These are phyloP conservation scores for Papilio elwesi DNA, from an alignment of 2,888 invertebrate genomes.

Conservation along the genomic window DNA sequence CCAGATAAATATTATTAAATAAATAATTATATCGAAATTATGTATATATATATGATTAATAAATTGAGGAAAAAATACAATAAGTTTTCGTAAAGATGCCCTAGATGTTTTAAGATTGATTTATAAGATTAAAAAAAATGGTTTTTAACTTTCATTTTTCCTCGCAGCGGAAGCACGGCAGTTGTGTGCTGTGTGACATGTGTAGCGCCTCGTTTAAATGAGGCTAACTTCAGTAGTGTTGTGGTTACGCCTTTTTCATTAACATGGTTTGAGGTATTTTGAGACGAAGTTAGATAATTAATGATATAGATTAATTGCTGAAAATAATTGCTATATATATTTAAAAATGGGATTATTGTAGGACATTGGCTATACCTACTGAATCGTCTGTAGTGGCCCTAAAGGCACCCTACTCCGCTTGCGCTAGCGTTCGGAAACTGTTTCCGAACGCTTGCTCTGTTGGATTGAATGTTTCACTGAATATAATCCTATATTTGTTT, in stretches of 20 bases:
- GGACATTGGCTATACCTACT: slow-evolving; percentile 56
- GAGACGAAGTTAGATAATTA: slow-evolving; percentile 70
- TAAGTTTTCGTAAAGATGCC: slow-evolving; percentile 82
- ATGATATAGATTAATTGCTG: slow-evolving; percentile 71
- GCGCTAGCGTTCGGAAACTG: slow-evolving; percentile 64
- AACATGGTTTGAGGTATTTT: slow-evolving; percentile 76
- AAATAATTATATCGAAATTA: slow-evolving; percentile 80
- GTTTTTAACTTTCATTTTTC: slow-evolving; percentile 63
- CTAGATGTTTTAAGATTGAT: slow-evolving; percentile 77
- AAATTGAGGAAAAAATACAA: slow-evolving; percentile 81
- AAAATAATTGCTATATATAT: slow-evolving; percentile 65
- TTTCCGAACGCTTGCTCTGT: slow-evolving; percentile 70
- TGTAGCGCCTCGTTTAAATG: slow-evolving; percentile 10
- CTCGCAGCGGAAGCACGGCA: slow-evolving; percentile 42
- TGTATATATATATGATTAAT: slow-evolving; percentile 83
- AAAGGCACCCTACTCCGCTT: slow-evolving; percentile 62
- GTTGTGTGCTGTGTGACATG: slow-evolving; percentile 42
- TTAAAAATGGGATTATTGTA: slow-evolving; percentile 73
- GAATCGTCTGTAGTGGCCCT: slow-evolving; percentile 56
- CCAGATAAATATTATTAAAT: slow-evolving; percentile 75
- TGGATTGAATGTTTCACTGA: slow-evolving; percentile 82
- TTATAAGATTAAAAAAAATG: slow-evolving; percentile 53
- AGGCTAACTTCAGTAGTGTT: slow-evolving; percentile 57
- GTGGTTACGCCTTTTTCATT: slow-evolving; percentile 73
- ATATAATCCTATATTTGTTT: slow-evolving; percentile 84